A percentile compares a stretch with the other conserved stretches of the same genome.
Evolutionary conservation across 2,888 invertebrate species (phyloP).

Genomic region (Microdon myrmicae): DNA sequence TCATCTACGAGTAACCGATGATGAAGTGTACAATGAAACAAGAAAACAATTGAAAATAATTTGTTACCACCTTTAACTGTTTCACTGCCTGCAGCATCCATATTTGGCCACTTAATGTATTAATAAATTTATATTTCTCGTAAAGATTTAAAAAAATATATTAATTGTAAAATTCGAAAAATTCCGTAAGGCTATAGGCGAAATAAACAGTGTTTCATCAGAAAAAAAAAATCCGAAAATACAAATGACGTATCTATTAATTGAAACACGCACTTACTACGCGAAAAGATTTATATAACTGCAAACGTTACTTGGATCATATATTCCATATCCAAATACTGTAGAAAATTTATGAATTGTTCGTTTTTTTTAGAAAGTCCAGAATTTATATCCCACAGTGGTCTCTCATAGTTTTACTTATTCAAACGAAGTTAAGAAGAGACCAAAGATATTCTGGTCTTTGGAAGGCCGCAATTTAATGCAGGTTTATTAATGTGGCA

Average conservation of each 20-base stretch:
- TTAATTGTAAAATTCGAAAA: constrained; percentile 6
- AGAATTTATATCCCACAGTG: no score
- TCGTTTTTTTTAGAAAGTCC: no score
- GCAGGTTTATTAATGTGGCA: no score
- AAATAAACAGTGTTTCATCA: constrained; percentile 18
- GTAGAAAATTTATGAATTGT: no score
- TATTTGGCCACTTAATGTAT: constrained; percentile 12
- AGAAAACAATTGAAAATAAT: not conserved
- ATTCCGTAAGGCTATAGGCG: constrained; percentile 3
- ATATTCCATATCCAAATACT: no score
- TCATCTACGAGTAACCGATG: constrained; percentile 5
- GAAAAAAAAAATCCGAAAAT: constrained; percentile 25
- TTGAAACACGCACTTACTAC: constrained; percentile 2
- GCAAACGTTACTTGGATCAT: no score
- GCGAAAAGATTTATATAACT: no score
- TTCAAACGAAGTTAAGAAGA: no score
- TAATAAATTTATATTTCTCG: constrained; percentile 20
- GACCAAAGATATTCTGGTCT: no score
- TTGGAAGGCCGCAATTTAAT: no score
- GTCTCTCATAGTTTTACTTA: no score
- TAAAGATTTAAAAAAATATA: constrained; percentile 3
- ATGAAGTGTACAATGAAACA: not conserved
- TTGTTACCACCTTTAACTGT: constrained; percentile 10
- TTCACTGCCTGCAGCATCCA: constrained; percentile 7
- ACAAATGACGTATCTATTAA: constrained; percentile 22